Conservation (phyloP, 2,888 invertebrate species). For the Syritta pipiens region DNA sequence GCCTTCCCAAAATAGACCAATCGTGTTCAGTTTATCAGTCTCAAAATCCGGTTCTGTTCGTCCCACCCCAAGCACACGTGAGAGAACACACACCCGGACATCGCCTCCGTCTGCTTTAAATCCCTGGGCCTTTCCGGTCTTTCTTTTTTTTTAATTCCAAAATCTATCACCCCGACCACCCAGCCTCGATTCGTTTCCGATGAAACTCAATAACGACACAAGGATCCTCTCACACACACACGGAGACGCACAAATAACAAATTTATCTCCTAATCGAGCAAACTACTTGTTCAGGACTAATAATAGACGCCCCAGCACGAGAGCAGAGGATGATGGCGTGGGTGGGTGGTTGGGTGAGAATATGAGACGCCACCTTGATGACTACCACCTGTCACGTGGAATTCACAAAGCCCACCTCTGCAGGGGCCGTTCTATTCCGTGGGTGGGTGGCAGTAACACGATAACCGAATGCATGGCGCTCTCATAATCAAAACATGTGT, state of each 20-base stretch:
- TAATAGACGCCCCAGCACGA: slow-evolving; percentile 42
- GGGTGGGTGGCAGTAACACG: slow-evolving; percentile 1
- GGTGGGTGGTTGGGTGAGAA: slow-evolving; percentile 13
- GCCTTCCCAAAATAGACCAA: slow-evolving; percentile 4
- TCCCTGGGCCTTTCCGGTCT: too few species aligned
- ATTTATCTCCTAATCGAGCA: slow-evolving; percentile 63
- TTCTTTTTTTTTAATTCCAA: too few species aligned
- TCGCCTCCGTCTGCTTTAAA: too few species aligned
- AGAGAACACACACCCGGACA: neutral
- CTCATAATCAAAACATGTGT: slow-evolving; percentile 41
- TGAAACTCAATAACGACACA: neutral
- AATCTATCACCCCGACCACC: too few species aligned
- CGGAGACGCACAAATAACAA: slow-evolving; percentile 22
- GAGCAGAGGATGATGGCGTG: neutral
- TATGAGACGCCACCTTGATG: slow-evolving; percentile 24
- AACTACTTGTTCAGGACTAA: slow-evolving; percentile 60
- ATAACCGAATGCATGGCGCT: slow-evolving; percentile 19
- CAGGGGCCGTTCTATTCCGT: neutral
- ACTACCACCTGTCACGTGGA: slow-evolving; percentile 29
- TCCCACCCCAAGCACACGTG: neutral
- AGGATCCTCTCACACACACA: neutral
- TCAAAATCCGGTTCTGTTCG: neutral
- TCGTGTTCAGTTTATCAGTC: neutral
- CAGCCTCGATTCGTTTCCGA: too few species aligned
- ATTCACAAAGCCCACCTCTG: neutral